A percentile compares a stretch with the other conserved stretches of the same genome.
Evolutionary conservation across 2,888 invertebrate genomes (phyloP).

Genomic region (Allophyes oxyacanthae): DNA sequence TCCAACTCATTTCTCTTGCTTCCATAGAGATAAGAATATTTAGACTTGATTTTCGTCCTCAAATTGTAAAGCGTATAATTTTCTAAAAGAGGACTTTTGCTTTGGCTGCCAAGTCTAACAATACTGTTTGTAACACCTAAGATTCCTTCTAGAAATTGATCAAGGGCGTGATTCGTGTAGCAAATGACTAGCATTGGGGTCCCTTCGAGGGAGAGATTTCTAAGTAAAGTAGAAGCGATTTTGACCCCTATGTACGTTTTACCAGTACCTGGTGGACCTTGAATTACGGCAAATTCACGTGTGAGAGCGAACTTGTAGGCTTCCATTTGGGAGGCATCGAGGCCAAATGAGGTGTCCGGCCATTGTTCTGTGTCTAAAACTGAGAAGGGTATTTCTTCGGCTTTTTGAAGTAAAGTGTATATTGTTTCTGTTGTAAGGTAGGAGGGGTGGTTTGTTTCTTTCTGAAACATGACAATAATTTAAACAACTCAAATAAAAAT

Average conservation of each 20-base stretch:
- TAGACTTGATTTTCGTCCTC: conserved; percentile 74
- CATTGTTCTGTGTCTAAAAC: conserved; percentile 79
- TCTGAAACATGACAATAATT: conserved; percentile 64
- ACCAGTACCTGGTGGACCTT: conserved; percentile 97
- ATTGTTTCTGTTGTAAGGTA: conserved; percentile 79
- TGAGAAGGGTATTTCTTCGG: conserved; percentile 72
- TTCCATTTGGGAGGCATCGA: conserved; percentile 91
- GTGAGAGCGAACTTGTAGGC: conserved; percentile 92
- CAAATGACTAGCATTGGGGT: conserved; percentile 93
- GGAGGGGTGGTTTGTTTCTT: conserved; percentile 69
- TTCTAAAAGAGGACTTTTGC: conserved; percentile 89
- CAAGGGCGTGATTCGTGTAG: conserved; percentile 96
- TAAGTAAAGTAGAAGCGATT: conserved; percentile 91
- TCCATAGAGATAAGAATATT: conserved; percentile 75
- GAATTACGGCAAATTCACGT: conserved; percentile 93
- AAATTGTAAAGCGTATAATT: conserved; percentile 85
- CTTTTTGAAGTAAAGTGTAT: conserved; percentile 65
- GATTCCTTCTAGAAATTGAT: conserved; percentile 94
- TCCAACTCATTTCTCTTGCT: conserved; percentile 74
- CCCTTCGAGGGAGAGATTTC: conserved; percentile 89
- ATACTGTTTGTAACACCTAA: conserved; percentile 89
- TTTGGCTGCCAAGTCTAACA: conserved; percentile 92
- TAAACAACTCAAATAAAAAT: too few relatives aligned
- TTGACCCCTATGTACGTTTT: conserved; percentile 95
- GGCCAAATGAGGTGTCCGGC: conserved; percentile 81